Conservation (phyloP, 2,888 invertebrate species). For the Galerucella calmariensis region DNA sequence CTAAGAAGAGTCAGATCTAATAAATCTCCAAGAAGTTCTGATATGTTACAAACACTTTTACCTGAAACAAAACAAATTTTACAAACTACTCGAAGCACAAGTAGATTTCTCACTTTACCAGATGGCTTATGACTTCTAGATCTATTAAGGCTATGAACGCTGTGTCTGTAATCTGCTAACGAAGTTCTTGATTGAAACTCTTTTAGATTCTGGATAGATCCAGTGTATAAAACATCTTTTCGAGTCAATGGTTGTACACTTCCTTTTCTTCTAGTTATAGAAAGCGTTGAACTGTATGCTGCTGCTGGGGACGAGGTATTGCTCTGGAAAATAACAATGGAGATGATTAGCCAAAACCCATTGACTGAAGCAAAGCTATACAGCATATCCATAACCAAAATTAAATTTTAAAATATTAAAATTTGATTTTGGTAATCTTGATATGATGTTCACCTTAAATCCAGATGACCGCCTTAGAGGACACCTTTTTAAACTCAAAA, state of each 20-base stretch:
- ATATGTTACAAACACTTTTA: conserved; percentile 55
- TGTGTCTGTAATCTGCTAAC: conserved; percentile 88
- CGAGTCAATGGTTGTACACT: conserved; percentile 88
- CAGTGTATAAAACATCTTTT: conserved; percentile 97
- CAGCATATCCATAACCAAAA: no score
- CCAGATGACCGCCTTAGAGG: no score
- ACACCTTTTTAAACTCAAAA: no score
- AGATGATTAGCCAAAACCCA: no score
- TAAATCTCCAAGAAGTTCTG: conserved; percentile 76
- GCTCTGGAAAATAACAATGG: background rate
- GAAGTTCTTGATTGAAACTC: conserved; percentile 94
- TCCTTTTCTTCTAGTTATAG: conserved; percentile 63
- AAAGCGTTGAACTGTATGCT: conserved; percentile 74
- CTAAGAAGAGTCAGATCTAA: conserved; percentile 74
- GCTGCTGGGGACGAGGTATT: conserved; percentile 51
- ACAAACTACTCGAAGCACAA: no score
- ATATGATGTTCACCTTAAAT: no score
- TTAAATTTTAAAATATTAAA: no score
- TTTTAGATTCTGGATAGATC: conserved; percentile 91
- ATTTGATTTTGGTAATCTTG: no score
- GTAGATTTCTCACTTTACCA: conserved; percentile 66
- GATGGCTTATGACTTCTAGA: conserved; percentile 69
- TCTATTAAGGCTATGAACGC: conserved; percentile 83
- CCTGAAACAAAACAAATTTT: conserved; percentile 21
- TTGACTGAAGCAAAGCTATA: no score